These are phyloP conservation scores for Zophobas atratus DNA, from an alignment of 1,140 invertebrate genomes.

Conservation along the genomic window DNA sequence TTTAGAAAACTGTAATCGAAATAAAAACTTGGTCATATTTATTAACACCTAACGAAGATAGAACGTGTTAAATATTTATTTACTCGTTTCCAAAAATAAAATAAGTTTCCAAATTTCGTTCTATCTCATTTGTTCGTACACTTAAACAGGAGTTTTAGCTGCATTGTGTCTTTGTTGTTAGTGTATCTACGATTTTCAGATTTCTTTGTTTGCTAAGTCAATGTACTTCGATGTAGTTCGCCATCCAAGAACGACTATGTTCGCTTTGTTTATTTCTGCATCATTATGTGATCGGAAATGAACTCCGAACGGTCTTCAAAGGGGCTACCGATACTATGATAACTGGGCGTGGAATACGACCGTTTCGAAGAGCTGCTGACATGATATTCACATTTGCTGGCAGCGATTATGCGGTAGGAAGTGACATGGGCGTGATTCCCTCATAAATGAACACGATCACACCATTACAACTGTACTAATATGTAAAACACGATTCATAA, in stretches of 20 bases:
- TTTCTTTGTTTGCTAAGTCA: no score
- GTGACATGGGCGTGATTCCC: constrained; percentile 46
- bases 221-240: not conserved
- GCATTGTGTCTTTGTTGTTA: no score
- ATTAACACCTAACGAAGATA: no score
- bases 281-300: not conserved
- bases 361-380: constrained; percentile 43
- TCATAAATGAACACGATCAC: constrained; percentile 33
- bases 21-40: no score
- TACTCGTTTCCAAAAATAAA: no score
- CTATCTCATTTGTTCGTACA: no score
- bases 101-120: no score
- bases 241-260: not conserved
- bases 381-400: constrained; percentile 53
- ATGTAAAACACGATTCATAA: constrained; percentile 41
- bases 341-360: constrained; percentile 31
- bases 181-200: no score
- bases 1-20: no score
- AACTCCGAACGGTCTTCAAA: not conserved
- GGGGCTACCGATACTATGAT: constrained; percentile 8
- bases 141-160: no score
- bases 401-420: constrained; percentile 53
- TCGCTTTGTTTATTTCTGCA: not conserved
- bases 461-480: constrained; percentile 35
- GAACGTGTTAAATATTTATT: no score